Evolutionary conservation across 2,113 vertebrate genomes (phyloP).

Genomic region (Callorhinus ursinus): DNA sequence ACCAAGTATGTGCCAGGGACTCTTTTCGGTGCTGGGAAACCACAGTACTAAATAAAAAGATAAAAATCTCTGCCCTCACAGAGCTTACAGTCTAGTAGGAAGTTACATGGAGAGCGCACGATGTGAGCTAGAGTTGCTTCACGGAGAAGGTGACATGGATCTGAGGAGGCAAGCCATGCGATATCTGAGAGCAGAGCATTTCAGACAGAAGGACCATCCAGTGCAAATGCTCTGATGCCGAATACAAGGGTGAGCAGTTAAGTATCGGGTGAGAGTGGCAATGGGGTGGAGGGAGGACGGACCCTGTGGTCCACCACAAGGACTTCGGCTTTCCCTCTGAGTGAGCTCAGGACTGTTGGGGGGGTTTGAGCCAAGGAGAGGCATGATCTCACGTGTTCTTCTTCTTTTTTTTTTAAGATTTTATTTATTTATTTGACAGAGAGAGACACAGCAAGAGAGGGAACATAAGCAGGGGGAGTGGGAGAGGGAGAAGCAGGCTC

Average conservation of each 20-base stretch:
- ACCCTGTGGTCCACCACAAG: neutral
- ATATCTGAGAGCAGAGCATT: neutral
- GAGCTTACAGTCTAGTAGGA: neutral
- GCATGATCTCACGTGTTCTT: too few relatives aligned
- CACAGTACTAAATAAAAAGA: neutral
- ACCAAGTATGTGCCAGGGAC: neutral
- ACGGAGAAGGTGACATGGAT: neutral
- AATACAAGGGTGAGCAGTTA: neutral
- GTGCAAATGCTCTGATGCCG: too few relatives aligned
- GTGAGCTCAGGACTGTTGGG: neutral
- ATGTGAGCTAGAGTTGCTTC: neutral
- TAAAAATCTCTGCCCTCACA: neutral
- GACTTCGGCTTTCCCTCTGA: neutral
- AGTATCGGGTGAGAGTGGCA: neutral
- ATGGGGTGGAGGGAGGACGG: accelerated
- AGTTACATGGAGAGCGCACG: neutral
- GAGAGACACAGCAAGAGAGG: too few relatives aligned
- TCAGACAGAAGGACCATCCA: neutral
- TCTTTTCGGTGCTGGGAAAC: neutral
- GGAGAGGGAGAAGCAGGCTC: too few relatives aligned
- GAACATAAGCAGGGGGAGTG: too few relatives aligned
- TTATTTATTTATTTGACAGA: too few relatives aligned
- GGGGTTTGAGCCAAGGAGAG: neutral
- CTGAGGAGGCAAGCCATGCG: neutral
- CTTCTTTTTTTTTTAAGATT: too few relatives aligned